Percentiles rank a stretch among this genome's conserved stretches.
Evolutionary conservation across 2,888 invertebrate genomes (phyloP).

Genomic region (Epistrophella euchroma): DNA sequence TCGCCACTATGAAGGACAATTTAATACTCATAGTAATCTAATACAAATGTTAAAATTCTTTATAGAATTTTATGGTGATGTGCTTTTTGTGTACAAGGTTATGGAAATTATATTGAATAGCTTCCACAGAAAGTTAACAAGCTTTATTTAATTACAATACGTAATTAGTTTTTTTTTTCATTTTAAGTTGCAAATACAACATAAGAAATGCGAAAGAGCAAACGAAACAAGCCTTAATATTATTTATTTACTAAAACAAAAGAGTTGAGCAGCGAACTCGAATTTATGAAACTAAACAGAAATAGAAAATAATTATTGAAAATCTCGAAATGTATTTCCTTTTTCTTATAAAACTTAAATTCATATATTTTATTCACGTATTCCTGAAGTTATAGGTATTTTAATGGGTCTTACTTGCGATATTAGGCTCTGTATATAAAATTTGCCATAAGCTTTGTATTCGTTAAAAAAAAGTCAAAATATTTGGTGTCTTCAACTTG

Average conservation of each 20-base stretch:
- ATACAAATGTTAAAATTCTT: constrained; percentile 43
- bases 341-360: too few species aligned
- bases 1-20: constrained; percentile 54
- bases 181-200: background rate
- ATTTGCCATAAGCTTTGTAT: too few species aligned
- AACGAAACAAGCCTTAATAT: too few species aligned
- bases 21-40: constrained; percentile 32
- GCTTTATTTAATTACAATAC: background rate
- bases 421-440: too few species aligned
- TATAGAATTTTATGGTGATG: constrained; percentile 25
- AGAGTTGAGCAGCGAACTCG: constrained; percentile 41
- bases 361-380: too few species aligned
- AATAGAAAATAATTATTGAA: too few species aligned
- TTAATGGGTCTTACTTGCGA: too few species aligned
- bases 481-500: too few species aligned
- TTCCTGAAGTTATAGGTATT: too few species aligned
- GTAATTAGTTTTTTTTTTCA: background rate
- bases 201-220: background rate
- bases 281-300: background rate
- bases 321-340: too few species aligned
- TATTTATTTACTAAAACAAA: constrained; percentile 17
- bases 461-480: too few species aligned
- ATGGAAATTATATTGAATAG: constrained; percentile 14
- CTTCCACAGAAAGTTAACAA: background rate
- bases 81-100: constrained; percentile 33